Evolutionary conservation across 2,888 invertebrate species (phyloP).

Genomic region (Halocaridina rubra): DNA sequence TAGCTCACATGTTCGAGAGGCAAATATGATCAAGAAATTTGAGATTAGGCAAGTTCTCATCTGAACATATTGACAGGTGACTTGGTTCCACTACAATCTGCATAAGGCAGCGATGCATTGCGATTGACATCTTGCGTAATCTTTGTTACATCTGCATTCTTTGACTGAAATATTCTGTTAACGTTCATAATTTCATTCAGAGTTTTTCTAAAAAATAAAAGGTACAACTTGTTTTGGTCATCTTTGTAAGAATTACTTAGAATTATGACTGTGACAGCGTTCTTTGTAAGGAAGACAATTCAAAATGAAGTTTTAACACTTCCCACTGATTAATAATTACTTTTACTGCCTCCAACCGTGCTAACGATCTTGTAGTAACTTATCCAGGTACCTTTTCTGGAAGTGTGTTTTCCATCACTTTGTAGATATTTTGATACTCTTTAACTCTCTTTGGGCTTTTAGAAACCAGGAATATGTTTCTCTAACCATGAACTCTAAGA

Average conservation of each 20-base stretch:
- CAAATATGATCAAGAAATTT: constrained; percentile 22
- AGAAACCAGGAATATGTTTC: constrained; percentile 9
- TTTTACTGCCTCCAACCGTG: constrained; percentile 7
- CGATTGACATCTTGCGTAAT: constrained; percentile 1
- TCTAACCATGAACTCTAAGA: constrained; percentile 13
- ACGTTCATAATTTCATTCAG: neutral
- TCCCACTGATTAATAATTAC: constrained; percentile 11
- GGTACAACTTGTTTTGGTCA: neutral
- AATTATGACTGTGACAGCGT: neutral
- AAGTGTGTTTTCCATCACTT: neutral
- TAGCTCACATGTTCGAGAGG: constrained; percentile 21
- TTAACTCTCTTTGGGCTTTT: constrained; percentile 23
- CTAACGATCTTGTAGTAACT: constrained; percentile 16
- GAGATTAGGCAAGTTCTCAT: neutral
- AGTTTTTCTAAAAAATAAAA: neutral
- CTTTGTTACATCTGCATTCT: neutral
- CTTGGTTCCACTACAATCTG: constrained; percentile 16
- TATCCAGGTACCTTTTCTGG: constrained; percentile 16
- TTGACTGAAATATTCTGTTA: neutral
- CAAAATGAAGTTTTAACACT: constrained; percentile 8
- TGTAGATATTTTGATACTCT: neutral
- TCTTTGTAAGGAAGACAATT: neutral
- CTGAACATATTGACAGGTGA: constrained; percentile 23
- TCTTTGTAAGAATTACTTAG: constrained; percentile 11
- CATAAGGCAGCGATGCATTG: constrained; percentile 16